phyloP scores from a whole-genome alignment of 2,113 vertebrate genomes.

The Larimichthys polyactis region DNA sequence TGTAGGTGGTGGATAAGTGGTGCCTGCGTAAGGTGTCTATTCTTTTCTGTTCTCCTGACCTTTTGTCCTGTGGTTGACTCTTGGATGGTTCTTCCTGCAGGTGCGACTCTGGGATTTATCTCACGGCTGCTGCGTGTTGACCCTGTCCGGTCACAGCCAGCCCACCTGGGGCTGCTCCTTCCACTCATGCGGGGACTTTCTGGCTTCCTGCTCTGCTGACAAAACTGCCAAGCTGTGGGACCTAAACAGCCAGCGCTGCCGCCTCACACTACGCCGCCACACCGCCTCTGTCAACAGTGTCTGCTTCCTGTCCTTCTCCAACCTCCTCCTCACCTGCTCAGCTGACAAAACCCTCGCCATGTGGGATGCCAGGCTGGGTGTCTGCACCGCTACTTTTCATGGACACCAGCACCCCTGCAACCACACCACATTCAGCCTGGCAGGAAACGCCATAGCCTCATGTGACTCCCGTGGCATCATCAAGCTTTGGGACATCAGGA shows the following conservation, averaged over 20 bases:
- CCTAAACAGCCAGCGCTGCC: conserved; percentile 45
- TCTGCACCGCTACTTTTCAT: conserved; percentile 81
- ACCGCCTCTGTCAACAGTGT: conserved; percentile 62
- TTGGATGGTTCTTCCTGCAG: conserved; percentile 15
- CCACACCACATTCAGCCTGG: conserved; percentile 80
- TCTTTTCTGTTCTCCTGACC: neutral
- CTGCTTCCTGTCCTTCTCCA: conserved; percentile 52
- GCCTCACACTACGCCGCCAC: conserved; percentile 56
- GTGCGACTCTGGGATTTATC: conserved; percentile 65
- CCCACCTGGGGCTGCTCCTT: conserved; percentile 86
- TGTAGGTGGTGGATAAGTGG: no score
- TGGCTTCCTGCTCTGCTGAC: conserved; percentile 90
- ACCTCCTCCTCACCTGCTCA: conserved; percentile 81
- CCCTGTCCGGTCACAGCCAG: conserved; percentile 79
- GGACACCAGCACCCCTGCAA: conserved; percentile 88
- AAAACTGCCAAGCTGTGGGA: conserved; percentile 76
- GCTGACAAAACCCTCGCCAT: conserved; percentile 70
- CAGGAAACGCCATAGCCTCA: conserved; percentile 84
- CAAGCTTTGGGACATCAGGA: conserved; percentile 89
- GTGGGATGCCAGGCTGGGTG: conserved; percentile 79
- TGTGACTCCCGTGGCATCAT: conserved; percentile 83
- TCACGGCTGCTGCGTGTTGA: conserved; percentile 56
- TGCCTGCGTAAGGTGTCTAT: neutral
- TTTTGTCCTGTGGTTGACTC: neutral
- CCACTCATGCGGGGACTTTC: conserved; percentile 84